A percentile compares a stretch with the other conserved stretches of the same genome.
These are phyloP conservation scores for Hippocampus barbouri DNA, from an alignment of 2,113 vertebrate species.

Conservation along the genomic window DNA sequence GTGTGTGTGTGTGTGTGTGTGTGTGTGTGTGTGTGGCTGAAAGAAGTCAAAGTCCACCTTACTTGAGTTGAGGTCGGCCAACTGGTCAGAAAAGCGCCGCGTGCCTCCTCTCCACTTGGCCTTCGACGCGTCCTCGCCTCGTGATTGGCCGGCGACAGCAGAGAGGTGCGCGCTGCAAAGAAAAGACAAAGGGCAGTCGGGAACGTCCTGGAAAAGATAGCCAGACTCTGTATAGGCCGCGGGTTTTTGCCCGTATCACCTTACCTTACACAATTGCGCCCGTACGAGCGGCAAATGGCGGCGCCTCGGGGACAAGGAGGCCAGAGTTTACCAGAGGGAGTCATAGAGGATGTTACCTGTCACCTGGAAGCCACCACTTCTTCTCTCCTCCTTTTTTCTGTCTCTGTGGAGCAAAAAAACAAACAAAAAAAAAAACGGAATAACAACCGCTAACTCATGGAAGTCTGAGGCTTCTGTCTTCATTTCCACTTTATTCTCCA, in stretches of 20 bases:
- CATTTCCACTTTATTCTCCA: constrained; percentile 53
- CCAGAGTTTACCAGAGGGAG: constrained; percentile 46
- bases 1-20: neutral
- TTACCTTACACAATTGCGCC: constrained; percentile 74
- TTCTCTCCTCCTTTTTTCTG: constrained; percentile 7
- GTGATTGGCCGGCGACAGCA: constrained; percentile 47
- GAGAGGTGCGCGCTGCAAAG: constrained; percentile 51
- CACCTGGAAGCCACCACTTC: constrained; percentile 35
- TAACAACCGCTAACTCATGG: constrained; percentile 39
- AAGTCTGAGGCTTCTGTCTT: constrained; percentile 40
- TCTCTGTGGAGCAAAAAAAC: constrained; percentile 37
- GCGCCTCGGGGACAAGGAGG: constrained; percentile 35
- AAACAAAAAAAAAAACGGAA: constrained; percentile 19
- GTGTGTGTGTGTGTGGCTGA: neutral
- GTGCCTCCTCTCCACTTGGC: constrained; percentile 1
- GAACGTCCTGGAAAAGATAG: constrained; percentile 59
- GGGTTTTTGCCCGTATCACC: constrained; percentile 60
- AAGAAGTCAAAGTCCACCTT: constrained; percentile 61
- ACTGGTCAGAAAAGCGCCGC: constrained; percentile 34
- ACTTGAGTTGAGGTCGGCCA: constrained; percentile 20
- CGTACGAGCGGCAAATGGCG: constrained; percentile 68
- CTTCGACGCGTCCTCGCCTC: constrained; percentile 4
- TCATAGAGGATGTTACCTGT: constrained; percentile 38
- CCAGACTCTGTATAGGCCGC: constrained; percentile 49
- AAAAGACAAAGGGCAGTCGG: constrained; percentile 61